A percentile compares a stretch with the other conserved stretches of the same genome.
Evolutionary conservation across 2,797 vertebrate species (phyloP).

Genomic region (Spinus pinus): DNA sequence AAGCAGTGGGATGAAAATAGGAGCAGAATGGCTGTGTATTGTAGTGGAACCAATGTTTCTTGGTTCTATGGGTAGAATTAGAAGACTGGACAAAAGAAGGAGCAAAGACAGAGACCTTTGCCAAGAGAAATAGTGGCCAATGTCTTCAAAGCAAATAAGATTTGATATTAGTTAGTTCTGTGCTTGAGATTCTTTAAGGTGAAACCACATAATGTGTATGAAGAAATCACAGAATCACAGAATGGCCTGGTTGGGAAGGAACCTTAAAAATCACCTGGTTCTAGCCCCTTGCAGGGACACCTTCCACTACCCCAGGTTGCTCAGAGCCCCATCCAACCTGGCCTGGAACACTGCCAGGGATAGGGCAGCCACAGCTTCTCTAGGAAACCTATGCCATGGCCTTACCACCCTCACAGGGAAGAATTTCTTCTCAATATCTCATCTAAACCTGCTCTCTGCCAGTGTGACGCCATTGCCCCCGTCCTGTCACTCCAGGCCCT

Average conservation of each 20-base stretch:
- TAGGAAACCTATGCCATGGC: background rate
- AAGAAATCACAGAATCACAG: background rate
- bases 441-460: fast-evolving
- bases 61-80: background rate
- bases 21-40: background rate
- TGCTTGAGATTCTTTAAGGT: background rate
- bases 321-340: fast-evolving
- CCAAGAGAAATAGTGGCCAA: background rate
- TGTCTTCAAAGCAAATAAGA: background rate
- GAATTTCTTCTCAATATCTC: fast-evolving
- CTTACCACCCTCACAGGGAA: background rate
- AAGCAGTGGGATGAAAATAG: background rate
- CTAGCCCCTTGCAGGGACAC: background rate
- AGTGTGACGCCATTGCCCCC: background rate
- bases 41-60: background rate
- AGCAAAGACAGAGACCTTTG: background rate
- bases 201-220: background rate
- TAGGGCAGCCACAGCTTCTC: background rate
- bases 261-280: background rate
- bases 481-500: background rate
- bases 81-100: background rate
- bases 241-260: background rate
- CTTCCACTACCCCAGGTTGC: fast-evolving
- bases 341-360: fast-evolving
- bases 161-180: background rate